Percentiles rank a stretch among this genome's conserved stretches.
Evolutionary conservation across 2,888 invertebrate species (phyloP).

Genomic region (Dinocampus coccinellae): DNA sequence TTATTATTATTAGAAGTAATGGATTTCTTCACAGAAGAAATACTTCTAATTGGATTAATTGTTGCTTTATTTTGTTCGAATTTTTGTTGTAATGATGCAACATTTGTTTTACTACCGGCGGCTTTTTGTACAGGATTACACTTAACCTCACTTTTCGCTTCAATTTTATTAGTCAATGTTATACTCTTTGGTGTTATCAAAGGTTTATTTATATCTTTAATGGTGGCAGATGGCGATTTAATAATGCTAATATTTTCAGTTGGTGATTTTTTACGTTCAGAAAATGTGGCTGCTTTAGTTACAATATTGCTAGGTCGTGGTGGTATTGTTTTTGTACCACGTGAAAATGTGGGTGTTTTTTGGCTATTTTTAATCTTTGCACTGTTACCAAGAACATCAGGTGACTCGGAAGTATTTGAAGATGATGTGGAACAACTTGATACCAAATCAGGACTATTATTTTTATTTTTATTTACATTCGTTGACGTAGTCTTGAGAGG

Average conservation of each 20-base stretch:
- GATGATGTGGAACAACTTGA: slow-evolving; percentile 75
- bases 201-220: slow-evolving; percentile 36
- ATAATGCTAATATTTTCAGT: slow-evolving; percentile 39
- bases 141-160: slow-evolving; percentile 28
- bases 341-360: slow-evolving; percentile 65
- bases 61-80: slow-evolving; percentile 74
- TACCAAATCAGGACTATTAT: slow-evolving; percentile 80
- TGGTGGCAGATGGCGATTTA: slow-evolving; percentile 44
- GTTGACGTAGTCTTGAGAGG: slow-evolving; percentile 34
- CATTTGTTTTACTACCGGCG: slow-evolving; percentile 76
- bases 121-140: slow-evolving; percentile 59
- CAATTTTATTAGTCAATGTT: slow-evolving; percentile 18
- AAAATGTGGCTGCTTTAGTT: slow-evolving; percentile 67
- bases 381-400: slow-evolving; percentile 63
- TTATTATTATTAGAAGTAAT: slow-evolving; percentile 41
- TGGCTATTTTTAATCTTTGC: slow-evolving; percentile 39
- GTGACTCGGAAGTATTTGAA: slow-evolving; percentile 70
- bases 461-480: slow-evolving; percentile 45
- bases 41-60: slow-evolving; percentile 33
- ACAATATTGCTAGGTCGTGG: slow-evolving; percentile 71
- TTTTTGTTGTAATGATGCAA: slow-evolving; percentile 83
- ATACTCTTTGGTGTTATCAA: slow-evolving; percentile 28
- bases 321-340: slow-evolving; percentile 58
- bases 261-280: slow-evolving; percentile 59
- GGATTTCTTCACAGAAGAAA: slow-evolving; percentile 42